Conservation (phyloP, 1,140 invertebrate species). For the Zaprionus africanus region DNA sequence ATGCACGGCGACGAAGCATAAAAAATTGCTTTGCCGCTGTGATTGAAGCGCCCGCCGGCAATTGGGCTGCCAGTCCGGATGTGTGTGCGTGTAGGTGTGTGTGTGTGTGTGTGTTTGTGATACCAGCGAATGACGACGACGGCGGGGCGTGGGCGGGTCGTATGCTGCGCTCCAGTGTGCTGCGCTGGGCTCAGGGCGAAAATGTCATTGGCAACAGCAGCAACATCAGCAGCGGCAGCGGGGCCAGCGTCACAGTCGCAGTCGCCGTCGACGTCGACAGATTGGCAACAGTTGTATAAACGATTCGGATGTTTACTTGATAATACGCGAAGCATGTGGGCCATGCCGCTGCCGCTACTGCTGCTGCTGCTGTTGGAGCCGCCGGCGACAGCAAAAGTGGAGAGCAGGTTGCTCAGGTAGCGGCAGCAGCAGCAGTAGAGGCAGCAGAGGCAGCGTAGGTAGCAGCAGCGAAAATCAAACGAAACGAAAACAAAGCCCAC, state of each 20-base stretch:
- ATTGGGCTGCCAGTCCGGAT: slow-evolving; percentile 14
- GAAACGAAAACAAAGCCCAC: slow-evolving; percentile 45
- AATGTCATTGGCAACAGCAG: slow-evolving; percentile 64
- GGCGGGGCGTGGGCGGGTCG: slow-evolving; percentile 6
- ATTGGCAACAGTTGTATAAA: slow-evolving; percentile 81
- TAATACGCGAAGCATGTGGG: slow-evolving; percentile 54
- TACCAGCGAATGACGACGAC: neutral
- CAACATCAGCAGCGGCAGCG: slow-evolving; percentile 21
- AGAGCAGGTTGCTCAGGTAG: slow-evolving; percentile 9
- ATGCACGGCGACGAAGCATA: slow-evolving; percentile 58
- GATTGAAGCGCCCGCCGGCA: slow-evolving; percentile 57
- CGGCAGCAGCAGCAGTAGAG: slow-evolving; percentile 10
- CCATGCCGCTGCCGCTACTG: neutral
- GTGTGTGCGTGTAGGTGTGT: neutral
- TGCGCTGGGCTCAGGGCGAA: slow-evolving; percentile 40
- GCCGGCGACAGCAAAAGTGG: slow-evolving; percentile 6
- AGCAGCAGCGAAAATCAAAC: slow-evolving; percentile 50
- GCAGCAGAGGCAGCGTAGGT: neutral
- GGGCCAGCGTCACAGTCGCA: neutral
- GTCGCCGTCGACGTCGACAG: slow-evolving; percentile 35
- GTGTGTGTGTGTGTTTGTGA: slow-evolving; percentile 3
- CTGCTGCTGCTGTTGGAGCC: slow-evolving; percentile 2
- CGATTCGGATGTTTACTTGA: slow-evolving; percentile 72
- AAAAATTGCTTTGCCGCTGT: slow-evolving; percentile 64
- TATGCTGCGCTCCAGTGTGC: slow-evolving; percentile 16